A percentile compares a stretch with the other conserved stretches of the same genome.
These are phyloP conservation scores for Ecdyonurus torrentis DNA, from an alignment of 2,888 invertebrate species.

Conservation along the genomic window DNA sequence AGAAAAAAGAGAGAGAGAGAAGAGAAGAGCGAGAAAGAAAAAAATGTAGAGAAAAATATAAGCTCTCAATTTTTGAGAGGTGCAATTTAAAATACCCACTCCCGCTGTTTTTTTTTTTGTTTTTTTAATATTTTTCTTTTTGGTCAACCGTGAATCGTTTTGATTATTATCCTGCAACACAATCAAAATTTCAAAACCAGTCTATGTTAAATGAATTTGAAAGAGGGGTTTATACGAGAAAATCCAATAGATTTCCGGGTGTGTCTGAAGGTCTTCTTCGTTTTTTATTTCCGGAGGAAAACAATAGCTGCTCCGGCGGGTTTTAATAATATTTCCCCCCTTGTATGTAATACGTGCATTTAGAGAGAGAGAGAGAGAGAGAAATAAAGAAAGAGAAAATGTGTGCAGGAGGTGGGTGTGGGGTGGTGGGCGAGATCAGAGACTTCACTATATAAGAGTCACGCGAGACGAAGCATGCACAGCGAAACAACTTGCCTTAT, in stretches of 20 bases:
- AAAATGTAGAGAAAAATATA: slow-evolving; percentile 6
- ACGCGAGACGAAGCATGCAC: background rate
- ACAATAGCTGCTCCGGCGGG: background rate
- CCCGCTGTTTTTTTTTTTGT: no score
- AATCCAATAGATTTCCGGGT: background rate
- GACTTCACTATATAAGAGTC: background rate
- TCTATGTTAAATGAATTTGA: no score
- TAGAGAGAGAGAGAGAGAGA: background rate
- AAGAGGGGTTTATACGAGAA: no score
- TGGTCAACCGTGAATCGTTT: no score
- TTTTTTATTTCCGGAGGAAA: background rate
- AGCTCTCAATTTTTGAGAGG: no score
- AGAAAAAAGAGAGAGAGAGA: slow-evolving; percentile 9
- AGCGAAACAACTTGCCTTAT: no score
- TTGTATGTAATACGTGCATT: background rate
- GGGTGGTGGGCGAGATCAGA: background rate
- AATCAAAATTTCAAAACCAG: no score
- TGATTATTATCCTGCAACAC: no score
- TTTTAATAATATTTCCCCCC: background rate
- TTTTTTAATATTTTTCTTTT: no score
- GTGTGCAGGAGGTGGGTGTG: background rate
- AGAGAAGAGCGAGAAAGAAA: slow-evolving; percentile 10
- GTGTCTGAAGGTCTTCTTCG: background rate
- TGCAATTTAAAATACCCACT: no score
- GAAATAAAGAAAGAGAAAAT: background rate